These are phyloP conservation scores for Brachyptera putata DNA, from an alignment of 2,888 invertebrate species.

Conservation along the genomic window DNA sequence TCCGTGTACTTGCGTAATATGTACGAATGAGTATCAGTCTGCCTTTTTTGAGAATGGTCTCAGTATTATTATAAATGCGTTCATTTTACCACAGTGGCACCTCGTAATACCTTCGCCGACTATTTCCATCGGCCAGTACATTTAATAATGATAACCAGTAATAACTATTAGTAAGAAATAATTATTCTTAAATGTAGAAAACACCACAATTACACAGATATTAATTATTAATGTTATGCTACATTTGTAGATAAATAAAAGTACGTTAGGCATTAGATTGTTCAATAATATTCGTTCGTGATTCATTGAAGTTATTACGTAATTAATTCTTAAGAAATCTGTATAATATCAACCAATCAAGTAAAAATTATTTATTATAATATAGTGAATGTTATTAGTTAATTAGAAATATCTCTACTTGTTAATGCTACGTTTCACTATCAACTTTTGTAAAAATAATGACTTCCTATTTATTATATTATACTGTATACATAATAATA, in stretches of 20 bases:
- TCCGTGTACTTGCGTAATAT: neutral
- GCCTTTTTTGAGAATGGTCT: slow-evolving; percentile 2
- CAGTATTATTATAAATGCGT: slow-evolving; percentile 10
- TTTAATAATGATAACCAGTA: neutral
- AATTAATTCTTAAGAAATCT: slow-evolving; percentile 11
- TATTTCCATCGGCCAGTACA: neutral
- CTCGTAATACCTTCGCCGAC: slow-evolving; percentile 6
- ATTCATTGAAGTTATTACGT: neutral
- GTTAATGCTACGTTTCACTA: slow-evolving; percentile 17
- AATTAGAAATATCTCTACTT: slow-evolving; percentile 13
- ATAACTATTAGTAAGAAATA: neutral
- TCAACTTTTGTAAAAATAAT: slow-evolving; percentile 26
- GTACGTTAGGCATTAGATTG: neutral
- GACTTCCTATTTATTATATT: slow-evolving; percentile 24
- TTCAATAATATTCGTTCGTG: neutral
- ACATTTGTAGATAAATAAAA: neutral
- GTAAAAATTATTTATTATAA: neutral
- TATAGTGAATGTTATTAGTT: slow-evolving; percentile 4
- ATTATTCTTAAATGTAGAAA: neutral
- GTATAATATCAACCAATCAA: slow-evolving; percentile 19
- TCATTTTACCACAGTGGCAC: slow-evolving; percentile 12
- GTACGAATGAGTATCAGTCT: too few species aligned
- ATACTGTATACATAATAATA: slow-evolving; percentile 22
- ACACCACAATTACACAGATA: slow-evolving; percentile 8
- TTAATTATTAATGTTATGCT: neutral